Evolutionary conservation across 2,888 invertebrate genomes (phyloP).

Genomic region (Scaptomyza polygonia): DNA sequence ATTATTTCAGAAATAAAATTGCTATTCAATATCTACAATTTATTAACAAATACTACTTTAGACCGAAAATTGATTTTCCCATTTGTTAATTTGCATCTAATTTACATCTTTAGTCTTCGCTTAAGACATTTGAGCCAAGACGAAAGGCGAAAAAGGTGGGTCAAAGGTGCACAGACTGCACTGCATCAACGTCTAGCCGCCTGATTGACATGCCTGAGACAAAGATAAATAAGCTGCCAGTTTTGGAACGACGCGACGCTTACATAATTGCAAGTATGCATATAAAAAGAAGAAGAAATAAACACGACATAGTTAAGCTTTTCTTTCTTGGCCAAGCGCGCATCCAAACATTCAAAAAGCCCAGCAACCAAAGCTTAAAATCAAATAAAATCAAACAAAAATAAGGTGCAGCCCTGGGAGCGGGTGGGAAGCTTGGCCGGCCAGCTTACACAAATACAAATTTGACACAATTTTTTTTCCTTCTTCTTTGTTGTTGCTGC

Average conservation of each 20-base stretch:
- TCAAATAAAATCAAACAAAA: slow-evolving; percentile 18
- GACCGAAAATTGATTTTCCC: not conserved
- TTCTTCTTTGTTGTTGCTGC: slow-evolving; percentile 16
- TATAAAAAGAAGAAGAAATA: too few species aligned
- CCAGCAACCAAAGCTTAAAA: slow-evolving; percentile 16
- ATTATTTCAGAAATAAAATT: too few species aligned
- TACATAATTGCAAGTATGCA: slow-evolving; percentile 65
- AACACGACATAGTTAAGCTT: slow-evolving; percentile 20
- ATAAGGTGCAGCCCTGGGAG: slow-evolving; percentile 66
- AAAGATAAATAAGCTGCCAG: slow-evolving; percentile 78
- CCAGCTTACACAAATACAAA: slow-evolving; percentile 62
- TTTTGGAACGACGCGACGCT: slow-evolving; percentile 75
- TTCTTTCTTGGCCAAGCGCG: slow-evolving; percentile 47
- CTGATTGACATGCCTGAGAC: slow-evolving; percentile 76
- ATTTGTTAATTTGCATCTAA: slow-evolving; percentile 57
- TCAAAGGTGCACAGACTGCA: slow-evolving; percentile 73
- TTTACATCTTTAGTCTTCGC: slow-evolving; percentile 49
- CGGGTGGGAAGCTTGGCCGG: slow-evolving; percentile 62
- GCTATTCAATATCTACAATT: too few species aligned
- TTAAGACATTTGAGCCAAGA: slow-evolving; percentile 11
- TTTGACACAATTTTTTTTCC: slow-evolving; percentile 62
- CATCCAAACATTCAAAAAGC: slow-evolving; percentile 61
- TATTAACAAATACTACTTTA: too few species aligned
- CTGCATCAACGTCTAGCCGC: slow-evolving; percentile 64
- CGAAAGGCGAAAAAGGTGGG: slow-evolving; percentile 53